Percentiles rank a stretch among this genome's conserved stretches.
Conservation (phyloP, 1,140 invertebrate species). For the Bombus ignitus region DNA sequence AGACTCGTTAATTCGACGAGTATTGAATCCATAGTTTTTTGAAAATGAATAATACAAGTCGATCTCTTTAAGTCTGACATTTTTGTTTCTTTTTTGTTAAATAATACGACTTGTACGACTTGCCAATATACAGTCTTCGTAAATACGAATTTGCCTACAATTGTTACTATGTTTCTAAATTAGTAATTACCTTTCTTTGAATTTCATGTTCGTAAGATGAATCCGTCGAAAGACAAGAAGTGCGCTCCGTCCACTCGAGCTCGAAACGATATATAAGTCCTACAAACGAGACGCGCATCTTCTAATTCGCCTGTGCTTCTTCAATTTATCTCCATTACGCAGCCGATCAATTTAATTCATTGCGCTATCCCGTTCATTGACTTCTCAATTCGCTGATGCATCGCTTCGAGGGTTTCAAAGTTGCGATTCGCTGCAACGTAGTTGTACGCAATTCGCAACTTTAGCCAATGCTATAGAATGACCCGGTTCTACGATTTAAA, state of each 20-base stretch:
- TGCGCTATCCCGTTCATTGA: conserved; percentile 47
- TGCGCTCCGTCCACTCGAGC: neutral
- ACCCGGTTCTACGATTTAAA: neutral
- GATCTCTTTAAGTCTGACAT: neutral
- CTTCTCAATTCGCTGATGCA: conserved; percentile 42
- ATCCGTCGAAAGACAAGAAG: neutral
- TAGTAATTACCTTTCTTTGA: neutral
- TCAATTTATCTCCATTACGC: conserved; percentile 51
- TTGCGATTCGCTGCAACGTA: neutral
- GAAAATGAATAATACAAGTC: neutral
- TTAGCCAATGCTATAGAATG: too few relatives aligned
- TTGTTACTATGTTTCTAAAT: neutral
- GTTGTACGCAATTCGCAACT: neutral
- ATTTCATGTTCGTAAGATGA: neutral
- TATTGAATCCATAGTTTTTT: neutral
- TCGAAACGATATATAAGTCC: conserved; percentile 17
- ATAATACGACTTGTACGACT: neutral
- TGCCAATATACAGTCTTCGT: neutral
- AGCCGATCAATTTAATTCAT: conserved; percentile 49
- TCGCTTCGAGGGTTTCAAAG: conserved; percentile 32
- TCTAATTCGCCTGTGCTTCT: conserved; percentile 44
- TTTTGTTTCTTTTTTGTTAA: neutral
- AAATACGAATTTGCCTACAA: neutral
- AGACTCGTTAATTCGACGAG: too few relatives aligned
- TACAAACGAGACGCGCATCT: conserved; percentile 47